Evolutionary conservation across 23 tunicate species (phyloP).

Genomic region (Oikopleura dioica): DNA sequence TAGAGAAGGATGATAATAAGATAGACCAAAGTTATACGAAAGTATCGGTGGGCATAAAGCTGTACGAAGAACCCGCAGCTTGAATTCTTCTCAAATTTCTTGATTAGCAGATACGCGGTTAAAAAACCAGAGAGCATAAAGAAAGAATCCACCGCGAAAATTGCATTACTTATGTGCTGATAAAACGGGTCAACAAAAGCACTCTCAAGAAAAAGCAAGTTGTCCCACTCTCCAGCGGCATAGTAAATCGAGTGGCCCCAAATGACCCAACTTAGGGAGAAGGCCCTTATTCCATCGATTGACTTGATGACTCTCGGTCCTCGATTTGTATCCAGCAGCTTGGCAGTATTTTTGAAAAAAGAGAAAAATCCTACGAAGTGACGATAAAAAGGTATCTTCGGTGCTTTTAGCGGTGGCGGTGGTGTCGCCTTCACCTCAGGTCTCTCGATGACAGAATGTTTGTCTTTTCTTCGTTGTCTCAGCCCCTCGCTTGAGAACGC

Average conservation of each 20-base stretch:
- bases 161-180: neutral
- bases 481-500: no score
- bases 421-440: no score
- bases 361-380: constrained; percentile 28
- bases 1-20: constrained; percentile 29
- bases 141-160: constrained; percentile 8
- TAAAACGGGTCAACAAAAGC: neutral
- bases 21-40: constrained; percentile 45
- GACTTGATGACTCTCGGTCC: constrained; percentile 33
- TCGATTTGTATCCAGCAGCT: constrained; percentile 27
- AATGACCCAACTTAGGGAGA: constrained; percentile 82
- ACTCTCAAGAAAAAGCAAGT: neutral
- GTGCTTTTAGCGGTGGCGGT: no score
- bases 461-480: no score
- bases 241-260: constrained; percentile 43
- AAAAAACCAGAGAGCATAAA: neutral
- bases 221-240: neutral
- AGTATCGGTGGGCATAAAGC: constrained; percentile 12
- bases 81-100: neutral
- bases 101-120: neutral
- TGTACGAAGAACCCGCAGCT: neutral
- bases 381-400: no score
- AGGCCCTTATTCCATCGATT: constrained; percentile 62
- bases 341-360: constrained; percentile 31
- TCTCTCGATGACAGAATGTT: no score